Evolutionary conservation across 2,888 invertebrate genomes (phyloP).

Genomic region (Netelia fuscicornis): DNA sequence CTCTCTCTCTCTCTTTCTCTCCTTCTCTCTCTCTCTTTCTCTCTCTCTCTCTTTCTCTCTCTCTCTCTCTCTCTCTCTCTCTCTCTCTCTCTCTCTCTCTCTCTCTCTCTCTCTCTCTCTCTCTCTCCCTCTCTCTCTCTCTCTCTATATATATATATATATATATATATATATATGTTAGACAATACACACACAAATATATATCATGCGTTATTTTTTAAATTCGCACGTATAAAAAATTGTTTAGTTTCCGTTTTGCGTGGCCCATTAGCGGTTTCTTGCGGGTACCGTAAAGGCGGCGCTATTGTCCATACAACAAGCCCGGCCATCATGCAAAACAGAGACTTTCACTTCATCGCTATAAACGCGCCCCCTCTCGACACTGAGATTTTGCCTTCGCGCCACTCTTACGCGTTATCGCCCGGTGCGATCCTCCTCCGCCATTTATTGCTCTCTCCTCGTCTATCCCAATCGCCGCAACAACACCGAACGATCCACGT

Average conservation of each 20-base stretch:
- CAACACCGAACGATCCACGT: not conserved
- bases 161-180: not conserved
- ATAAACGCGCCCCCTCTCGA: not conserved
- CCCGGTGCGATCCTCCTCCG: constrained; percentile 24
- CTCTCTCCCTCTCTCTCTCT: too few species aligned
- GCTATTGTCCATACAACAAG: constrained; percentile 44
- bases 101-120: too few species aligned
- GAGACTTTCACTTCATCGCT: constrained; percentile 58
- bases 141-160: too few species aligned
- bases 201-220: constrained; percentile 2
- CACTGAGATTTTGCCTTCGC: constrained; percentile 27
- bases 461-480: not conserved
- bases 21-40: too few species aligned
- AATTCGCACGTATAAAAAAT: not conserved
- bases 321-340: constrained; percentile 50
- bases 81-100: too few species aligned
- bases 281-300: constrained; percentile 46
- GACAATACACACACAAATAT: not conserved
- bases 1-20: too few species aligned
- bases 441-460: constrained; percentile 9
- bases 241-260: constrained; percentile 37
- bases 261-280: constrained; percentile 19
- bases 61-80: too few species aligned
- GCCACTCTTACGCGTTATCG: constrained; percentile 33
- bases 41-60: too few species aligned